phyloP scores from a whole-genome alignment of 2,113 vertebrate species.

The Psammodynastes pulverulentus region DNA sequence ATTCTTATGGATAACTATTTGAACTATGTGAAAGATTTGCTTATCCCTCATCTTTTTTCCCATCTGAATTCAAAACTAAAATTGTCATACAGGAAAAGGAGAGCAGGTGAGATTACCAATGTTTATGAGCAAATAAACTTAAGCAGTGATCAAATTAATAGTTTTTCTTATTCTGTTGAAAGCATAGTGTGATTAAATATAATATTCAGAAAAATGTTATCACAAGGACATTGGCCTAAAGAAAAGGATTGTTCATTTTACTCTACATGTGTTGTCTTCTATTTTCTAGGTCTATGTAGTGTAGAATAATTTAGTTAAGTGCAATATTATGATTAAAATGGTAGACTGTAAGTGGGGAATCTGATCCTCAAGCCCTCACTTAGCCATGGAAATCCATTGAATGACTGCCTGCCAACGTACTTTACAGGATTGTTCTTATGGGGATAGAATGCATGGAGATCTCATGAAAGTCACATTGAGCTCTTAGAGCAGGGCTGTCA shows the following conservation, averaged over 20 bases:
- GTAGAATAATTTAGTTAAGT: neutral
- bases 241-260: neutral
- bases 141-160: neutral
- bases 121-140: neutral
- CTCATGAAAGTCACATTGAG: neutral
- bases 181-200: neutral
- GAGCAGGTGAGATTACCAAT: neutral
- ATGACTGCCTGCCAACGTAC: neutral
- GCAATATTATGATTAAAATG: neutral
- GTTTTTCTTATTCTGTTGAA: neutral
- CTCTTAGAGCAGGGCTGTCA: neutral
- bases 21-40: neutral
- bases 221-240: neutral
- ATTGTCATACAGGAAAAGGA: no score
- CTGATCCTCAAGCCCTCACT: neutral
- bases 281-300: no score
- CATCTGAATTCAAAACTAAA: neutral
- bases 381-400: neutral
- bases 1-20: neutral
- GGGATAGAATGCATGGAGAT: neutral
- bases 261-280: neutral
- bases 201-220: neutral
- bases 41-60: neutral
- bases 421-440: neutral
- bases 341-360: neutral